Conservation (phyloP, 2,113 vertebrate species). For the Amblyornis subalaris region DNA sequence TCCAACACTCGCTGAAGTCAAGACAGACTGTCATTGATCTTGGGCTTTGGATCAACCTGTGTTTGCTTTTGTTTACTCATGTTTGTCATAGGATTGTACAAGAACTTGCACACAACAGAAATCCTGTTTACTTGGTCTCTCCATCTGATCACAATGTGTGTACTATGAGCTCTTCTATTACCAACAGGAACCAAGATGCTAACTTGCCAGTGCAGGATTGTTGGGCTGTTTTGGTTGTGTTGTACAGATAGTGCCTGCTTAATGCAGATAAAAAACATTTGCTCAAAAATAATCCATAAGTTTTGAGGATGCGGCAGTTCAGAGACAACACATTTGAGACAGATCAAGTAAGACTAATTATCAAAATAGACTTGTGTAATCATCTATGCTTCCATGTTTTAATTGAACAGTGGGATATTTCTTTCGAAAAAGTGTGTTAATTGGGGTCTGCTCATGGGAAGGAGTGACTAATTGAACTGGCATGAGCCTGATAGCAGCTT, state of each 20-base stretch:
- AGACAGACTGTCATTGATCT: neutral
- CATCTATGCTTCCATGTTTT: conserved; percentile 22
- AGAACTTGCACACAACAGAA: neutral
- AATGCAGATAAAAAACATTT: neutral
- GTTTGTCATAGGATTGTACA: neutral
- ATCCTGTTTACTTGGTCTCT: neutral
- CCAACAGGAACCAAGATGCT: neutral
- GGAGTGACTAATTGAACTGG: conserved; percentile 61
- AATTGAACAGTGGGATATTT: conserved; percentile 38
- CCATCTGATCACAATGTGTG: rapidly evolving
- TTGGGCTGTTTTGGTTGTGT: neutral
- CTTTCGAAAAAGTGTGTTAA: conserved; percentile 39
- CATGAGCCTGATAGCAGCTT: conserved; percentile 32
- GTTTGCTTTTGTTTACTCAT: neutral
- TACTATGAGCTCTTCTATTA: neutral
- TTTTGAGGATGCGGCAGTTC: neutral
- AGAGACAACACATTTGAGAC: neutral
- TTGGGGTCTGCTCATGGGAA: conserved; percentile 51
- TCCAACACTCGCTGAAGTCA: neutral
- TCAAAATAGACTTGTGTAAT: conserved; percentile 22
- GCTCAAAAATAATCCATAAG: neutral
- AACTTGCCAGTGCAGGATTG: neutral
- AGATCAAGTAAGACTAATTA: conserved; percentile 28
- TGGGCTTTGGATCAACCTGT: neutral
- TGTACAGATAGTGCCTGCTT: neutral